Conservation (phyloP, 1,140 invertebrate species). For the Brachystomella parvula region DNA sequence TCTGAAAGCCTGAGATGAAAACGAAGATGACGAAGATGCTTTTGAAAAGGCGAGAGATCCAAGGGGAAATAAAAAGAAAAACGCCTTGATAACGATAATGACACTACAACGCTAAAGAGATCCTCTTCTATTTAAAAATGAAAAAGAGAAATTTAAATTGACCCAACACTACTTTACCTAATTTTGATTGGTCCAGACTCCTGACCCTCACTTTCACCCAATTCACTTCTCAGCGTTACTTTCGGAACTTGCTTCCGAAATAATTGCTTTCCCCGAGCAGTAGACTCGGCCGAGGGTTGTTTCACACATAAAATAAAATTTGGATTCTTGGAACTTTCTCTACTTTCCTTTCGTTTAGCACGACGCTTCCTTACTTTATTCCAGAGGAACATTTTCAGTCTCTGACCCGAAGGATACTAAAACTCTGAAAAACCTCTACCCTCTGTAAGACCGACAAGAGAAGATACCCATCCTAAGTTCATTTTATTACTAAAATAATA, state of each 20-base stretch:
- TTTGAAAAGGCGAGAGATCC: too few species aligned
- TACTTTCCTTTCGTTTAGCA: not conserved
- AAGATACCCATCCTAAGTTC: conserved; percentile 3
- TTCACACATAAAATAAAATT: not conserved
- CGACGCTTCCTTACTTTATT: not conserved
- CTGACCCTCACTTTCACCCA: not conserved
- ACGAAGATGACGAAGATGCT: too few species aligned
- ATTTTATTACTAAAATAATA: conserved; percentile 2
- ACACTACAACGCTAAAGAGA: too few species aligned
- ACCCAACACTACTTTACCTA: conserved; percentile 8
- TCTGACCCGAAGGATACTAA: too few species aligned
- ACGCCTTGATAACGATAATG: too few species aligned
- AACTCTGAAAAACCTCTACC: too few species aligned
- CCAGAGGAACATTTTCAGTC: conserved; percentile 7
- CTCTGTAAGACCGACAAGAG: too few species aligned
- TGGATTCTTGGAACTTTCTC: not conserved
- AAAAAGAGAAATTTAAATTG: too few species aligned
- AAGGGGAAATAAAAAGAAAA: too few species aligned
- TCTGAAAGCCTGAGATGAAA: too few species aligned
- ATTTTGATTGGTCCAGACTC: not conserved
- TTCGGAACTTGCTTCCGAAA: conserved; percentile 1
- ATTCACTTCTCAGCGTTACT: not conserved
- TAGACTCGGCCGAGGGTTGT: not conserved
- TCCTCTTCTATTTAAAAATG: too few species aligned
- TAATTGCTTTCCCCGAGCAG: not conserved